phyloP scores from a whole-genome alignment of 2,113 vertebrate genomes.

The Chloroceryle aenea region DNA sequence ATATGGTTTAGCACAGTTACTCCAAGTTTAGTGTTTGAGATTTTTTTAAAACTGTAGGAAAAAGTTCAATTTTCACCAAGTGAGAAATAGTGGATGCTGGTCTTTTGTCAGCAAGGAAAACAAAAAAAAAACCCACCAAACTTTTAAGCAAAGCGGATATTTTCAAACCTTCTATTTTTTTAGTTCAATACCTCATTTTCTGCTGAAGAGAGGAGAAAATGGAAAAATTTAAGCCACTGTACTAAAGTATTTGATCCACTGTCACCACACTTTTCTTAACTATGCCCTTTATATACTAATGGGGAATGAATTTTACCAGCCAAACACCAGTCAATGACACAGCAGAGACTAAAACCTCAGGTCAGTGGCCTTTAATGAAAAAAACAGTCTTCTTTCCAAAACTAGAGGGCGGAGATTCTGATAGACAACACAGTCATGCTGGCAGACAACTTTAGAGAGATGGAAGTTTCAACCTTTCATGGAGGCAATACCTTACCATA shows the following conservation, averaged over 20 bases:
- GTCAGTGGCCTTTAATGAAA: slow-evolving; percentile 22
- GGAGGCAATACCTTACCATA: background rate
- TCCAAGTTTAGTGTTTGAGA: background rate
- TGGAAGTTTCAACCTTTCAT: background rate
- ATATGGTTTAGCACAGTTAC: background rate
- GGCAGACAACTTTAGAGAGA: background rate
- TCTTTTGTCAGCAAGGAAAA: background rate
- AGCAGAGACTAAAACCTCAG: slow-evolving; percentile 30
- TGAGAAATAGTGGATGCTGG: background rate
- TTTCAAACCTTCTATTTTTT: background rate
- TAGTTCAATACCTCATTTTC: background rate
- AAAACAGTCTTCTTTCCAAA: slow-evolving; percentile 13
- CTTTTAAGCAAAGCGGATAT: background rate
- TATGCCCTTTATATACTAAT: background rate
- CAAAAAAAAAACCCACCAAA: background rate
- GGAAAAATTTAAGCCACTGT: background rate
- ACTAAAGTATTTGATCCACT: background rate
- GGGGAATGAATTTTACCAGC: background rate
- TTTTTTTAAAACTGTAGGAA: background rate
- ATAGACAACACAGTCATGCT: background rate
- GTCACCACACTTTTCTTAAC: background rate
- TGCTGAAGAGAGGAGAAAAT: background rate
- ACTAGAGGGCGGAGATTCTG: background rate
- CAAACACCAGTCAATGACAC: background rate
- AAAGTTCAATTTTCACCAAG: background rate